Base-by-base conservation (phyloP, 2,888 invertebrate genomes). In the Prenolepis imparis region DNA sequence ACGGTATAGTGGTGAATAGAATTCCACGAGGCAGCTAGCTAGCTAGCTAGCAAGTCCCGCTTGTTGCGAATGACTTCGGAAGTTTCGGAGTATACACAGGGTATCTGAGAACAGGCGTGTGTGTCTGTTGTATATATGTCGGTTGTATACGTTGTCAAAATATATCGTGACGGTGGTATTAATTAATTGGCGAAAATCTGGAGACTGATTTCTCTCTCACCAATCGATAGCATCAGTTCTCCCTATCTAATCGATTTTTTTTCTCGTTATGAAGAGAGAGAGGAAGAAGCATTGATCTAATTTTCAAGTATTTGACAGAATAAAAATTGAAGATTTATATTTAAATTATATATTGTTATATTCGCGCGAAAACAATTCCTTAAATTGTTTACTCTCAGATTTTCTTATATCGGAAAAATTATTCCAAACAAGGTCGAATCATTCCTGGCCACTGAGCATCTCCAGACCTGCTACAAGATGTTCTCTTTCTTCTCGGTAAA, bases 61-160 rank as follows among this genome's bases (percentile, higher is more conserved):
- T 91, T 90, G 92, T 92, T 91, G 90, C 91, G 88, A 91, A 91
- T 91, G 91, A 91, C 92, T 92, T 91, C 78, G 89, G 85, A 91
- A 92, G 90, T 92, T 91, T 85, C 90, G 87, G 61, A 86, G 57
- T 88, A 87, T 88, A 87, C 83, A 83, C 82, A 9, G n/a, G 39
- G 67, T 63, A 41, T 73, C 18, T 61, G 44, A 32, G 41, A 57
- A 55, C 9, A 9, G 39, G 21, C 36, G 36, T 36, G 6, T 36
- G 32, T 9, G 59, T 41, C 32, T 6, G 36, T 77, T 77, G 48
- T 48, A 11, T 52, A 41, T 64, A n/a, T 52, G 8, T 44, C 11
- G 44, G 18, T 18, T 68, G 39, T 57, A 24, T 39, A 72, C 3
- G 55, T 24, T 57, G 8, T n/a, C 52, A 9, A 52, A 52, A 8